These are phyloP conservation scores for Samia ricini DNA, from an alignment of 1,140 invertebrate genomes.

Conservation along the genomic window DNA sequence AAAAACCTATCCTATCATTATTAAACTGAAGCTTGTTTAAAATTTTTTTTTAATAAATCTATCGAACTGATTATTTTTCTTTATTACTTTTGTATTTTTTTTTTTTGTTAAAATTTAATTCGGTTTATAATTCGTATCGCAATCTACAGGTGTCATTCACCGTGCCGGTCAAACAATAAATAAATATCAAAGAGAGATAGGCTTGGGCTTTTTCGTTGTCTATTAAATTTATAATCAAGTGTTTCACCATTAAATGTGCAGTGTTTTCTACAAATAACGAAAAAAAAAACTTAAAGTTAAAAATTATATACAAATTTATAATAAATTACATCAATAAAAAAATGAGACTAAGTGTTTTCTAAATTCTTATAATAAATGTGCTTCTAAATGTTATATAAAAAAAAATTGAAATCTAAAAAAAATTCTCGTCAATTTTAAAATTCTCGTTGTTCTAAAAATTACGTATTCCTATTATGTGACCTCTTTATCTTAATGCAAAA, in stretches of 20 bases:
- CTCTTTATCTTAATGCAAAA: too few relatives aligned
- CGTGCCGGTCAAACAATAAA: background rate
- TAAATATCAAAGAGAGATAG: background rate
- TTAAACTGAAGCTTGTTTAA: background rate
- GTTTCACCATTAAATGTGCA: background rate
- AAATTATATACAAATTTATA: background rate
- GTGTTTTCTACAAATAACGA: background rate
- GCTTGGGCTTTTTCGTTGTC: background rate
- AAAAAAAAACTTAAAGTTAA: background rate
- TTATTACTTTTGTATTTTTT: background rate
- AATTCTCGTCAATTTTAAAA: too few relatives aligned
- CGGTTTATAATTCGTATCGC: background rate
- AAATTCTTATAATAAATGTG: background rate
- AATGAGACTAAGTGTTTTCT: background rate
- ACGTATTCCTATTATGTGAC: too few relatives aligned
- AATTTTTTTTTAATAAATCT: conserved; percentile 2
- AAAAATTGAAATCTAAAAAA: too few relatives aligned
- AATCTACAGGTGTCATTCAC: conserved; percentile 23
- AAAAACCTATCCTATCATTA: conserved; percentile 11
- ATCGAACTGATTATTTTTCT: background rate
- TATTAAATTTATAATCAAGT: background rate
- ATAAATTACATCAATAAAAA: background rate
- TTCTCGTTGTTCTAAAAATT: too few relatives aligned
- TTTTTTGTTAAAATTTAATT: background rate
- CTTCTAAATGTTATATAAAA: background rate